phyloP scores from a whole-genome alignment of 1,140 invertebrate genomes.

The Drosophila pruinosa region DNA sequence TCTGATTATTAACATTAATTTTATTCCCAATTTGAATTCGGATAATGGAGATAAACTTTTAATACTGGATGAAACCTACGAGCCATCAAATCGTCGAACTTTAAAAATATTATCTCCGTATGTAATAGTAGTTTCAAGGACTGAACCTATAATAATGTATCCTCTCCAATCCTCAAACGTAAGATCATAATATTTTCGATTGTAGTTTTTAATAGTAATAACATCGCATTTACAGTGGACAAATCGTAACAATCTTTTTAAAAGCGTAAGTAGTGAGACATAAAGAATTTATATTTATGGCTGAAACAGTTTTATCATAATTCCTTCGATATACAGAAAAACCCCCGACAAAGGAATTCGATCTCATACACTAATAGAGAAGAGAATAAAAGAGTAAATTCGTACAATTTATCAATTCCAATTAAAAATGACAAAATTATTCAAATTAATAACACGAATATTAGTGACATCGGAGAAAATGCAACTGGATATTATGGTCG shows the following conservation, averaged over 20 bases:
- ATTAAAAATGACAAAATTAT: background rate
- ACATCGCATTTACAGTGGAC: no score
- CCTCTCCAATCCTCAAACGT: constrained; percentile 39
- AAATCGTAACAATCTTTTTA: background rate
- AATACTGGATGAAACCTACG: constrained; percentile 46
- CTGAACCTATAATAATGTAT: constrained; percentile 44
- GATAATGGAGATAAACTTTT: constrained; percentile 38
- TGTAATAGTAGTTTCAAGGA: constrained; percentile 35
- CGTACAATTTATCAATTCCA: background rate
- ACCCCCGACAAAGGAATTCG: background rate
- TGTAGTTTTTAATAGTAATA: background rate
- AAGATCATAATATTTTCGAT: background rate
- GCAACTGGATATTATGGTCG: background rate
- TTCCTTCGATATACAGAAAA: background rate
- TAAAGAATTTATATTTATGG: background rate
- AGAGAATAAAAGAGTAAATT: background rate
- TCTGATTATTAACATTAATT: constrained; percentile 50
- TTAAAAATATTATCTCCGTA: constrained; percentile 55
- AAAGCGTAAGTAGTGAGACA: no score
- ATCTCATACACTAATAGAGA: background rate
- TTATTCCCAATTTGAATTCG: constrained; percentile 41
- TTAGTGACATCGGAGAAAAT: background rate
- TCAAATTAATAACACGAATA: background rate
- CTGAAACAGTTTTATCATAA: background rate
- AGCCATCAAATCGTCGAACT: constrained; percentile 31